phyloP scores from a whole-genome alignment of 2,797 vertebrate genomes.

The Acridotheres tristis region DNA sequence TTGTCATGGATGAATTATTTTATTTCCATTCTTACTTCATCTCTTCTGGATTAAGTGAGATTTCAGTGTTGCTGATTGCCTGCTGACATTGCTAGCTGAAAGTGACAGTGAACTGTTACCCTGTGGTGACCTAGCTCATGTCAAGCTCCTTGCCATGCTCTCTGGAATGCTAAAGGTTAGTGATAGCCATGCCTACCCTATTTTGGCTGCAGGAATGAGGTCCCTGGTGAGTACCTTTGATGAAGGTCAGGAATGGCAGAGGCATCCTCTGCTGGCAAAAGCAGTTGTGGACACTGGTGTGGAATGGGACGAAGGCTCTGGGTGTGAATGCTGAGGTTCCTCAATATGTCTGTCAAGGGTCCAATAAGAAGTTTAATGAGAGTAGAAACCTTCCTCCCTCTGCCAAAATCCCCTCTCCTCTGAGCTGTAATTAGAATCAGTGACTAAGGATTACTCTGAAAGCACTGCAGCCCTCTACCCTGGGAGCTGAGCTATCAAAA shows the following conservation, averaged over 20 bases:
- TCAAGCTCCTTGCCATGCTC: neutral
- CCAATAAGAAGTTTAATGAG: neutral
- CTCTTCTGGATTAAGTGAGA: neutral
- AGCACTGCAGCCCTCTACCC: constrained; percentile 83
- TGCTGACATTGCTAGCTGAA: neutral
- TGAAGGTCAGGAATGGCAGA: neutral
- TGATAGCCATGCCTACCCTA: neutral
- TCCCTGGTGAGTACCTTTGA: neutral
- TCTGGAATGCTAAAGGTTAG: neutral
- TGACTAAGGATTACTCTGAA: neutral
- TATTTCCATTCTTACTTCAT: neutral
- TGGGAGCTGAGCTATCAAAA: constrained; percentile 91
- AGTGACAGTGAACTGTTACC: neutral
- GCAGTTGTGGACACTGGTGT: neutral
- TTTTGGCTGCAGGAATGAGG: neutral
- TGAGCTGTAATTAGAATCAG: neutral
- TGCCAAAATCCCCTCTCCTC: neutral
- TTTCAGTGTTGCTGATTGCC: neutral
- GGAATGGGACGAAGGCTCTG: neutral
- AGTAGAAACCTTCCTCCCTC: neutral
- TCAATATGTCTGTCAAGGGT: neutral
- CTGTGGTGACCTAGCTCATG: neutral
- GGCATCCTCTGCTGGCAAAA: neutral
- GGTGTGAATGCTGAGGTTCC: neutral
- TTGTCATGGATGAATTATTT: neutral